phyloP scores from a whole-genome alignment of 2,113 vertebrate species.

The Coptodon bakossiorum region DNA sequence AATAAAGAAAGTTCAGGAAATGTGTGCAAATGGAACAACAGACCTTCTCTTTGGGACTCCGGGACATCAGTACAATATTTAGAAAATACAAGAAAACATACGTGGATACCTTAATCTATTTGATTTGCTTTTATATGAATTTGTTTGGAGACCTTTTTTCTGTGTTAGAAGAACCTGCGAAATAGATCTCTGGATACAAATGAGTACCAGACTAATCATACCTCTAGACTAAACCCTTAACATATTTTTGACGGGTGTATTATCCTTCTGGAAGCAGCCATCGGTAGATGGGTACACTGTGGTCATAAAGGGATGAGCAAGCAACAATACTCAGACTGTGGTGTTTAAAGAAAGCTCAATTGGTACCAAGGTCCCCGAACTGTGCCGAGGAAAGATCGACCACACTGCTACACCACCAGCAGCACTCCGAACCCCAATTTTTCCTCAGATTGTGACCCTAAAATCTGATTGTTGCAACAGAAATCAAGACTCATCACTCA shows the following conservation, averaged over 20 bases:
- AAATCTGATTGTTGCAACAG: background rate
- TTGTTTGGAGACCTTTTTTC: background rate
- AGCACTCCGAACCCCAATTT: background rate
- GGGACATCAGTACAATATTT: background rate
- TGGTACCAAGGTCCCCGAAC: accelerated
- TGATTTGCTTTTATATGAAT: background rate
- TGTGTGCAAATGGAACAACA: background rate
- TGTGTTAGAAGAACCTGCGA: background rate
- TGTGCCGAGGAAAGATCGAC: background rate
- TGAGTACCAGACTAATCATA: background rate
- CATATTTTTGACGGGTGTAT: background rate
- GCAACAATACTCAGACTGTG: background rate
- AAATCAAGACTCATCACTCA: background rate
- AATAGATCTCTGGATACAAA: background rate
- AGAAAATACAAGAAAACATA: background rate
- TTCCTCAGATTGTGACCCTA: background rate
- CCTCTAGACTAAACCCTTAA: background rate
- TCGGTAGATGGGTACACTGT: background rate
- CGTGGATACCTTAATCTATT: accelerated
- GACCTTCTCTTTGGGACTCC: background rate
- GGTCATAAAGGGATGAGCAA: background rate
- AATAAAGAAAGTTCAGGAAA: background rate
- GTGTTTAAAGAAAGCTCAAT: background rate
- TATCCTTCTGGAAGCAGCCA: background rate
- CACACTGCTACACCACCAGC: background rate